Conservation (phyloP, 2,113 vertebrate genomes). For the Spilogale gracilis region DNA sequence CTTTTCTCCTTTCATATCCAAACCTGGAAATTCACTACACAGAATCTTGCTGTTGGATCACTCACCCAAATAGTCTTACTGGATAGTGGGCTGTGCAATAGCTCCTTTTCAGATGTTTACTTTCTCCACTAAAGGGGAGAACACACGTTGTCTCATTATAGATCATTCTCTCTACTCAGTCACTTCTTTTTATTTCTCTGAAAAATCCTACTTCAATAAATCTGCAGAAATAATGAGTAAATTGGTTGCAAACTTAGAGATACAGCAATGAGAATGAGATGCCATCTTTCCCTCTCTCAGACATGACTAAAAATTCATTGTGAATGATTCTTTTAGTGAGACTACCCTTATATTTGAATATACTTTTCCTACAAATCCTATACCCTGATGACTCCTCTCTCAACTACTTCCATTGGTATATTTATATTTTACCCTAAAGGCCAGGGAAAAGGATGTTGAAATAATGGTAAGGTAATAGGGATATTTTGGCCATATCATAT, state of each 20-base stretch:
- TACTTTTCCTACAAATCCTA: not conserved
- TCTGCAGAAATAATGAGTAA: not conserved
- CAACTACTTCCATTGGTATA: not conserved
- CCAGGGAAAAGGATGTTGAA: not conserved
- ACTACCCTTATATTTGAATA: not conserved
- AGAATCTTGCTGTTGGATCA: not conserved
- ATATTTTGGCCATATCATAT: not conserved
- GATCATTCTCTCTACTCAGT: not conserved
- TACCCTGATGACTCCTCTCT: not conserved
- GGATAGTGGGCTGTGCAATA: not conserved
- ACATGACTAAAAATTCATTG: not conserved
- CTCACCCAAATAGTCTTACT: not conserved
- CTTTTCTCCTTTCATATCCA: not conserved
- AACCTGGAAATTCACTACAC: not conserved
- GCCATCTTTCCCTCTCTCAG: not conserved
- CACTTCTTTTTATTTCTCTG: not conserved
- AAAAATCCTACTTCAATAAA: not conserved
- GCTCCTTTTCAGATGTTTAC: no score
- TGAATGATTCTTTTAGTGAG: not conserved
- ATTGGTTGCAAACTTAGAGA: not conserved
- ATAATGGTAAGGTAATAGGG: no score
- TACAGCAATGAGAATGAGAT: not conserved
- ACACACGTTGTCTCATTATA: not conserved
- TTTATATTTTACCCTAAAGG: not conserved
- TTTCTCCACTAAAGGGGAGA: not conserved